These are phyloP conservation scores for Eulemur macaco DNA, from an alignment of 2,113 vertebrate genomes.

Conservation along the genomic window DNA sequence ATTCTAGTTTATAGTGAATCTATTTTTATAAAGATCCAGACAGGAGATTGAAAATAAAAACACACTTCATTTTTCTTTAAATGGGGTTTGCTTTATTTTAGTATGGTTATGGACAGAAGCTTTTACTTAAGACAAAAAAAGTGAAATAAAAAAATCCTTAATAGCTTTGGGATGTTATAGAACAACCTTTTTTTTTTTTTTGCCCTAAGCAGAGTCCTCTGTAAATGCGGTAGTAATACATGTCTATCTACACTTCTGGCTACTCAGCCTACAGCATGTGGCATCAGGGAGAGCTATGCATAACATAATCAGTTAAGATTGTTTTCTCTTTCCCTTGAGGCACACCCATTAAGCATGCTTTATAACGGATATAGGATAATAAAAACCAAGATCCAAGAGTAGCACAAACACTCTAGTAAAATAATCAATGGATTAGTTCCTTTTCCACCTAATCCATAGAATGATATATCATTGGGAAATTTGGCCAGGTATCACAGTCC, in stretches of 20 bases:
- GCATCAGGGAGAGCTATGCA: slow-evolving; percentile 72
- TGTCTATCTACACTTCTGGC: slow-evolving; percentile 75
- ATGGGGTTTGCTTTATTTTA: slow-evolving; percentile 82
- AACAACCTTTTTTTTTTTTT: slow-evolving; percentile 65
- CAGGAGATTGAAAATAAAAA: slow-evolving; percentile 85
- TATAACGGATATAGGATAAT: slow-evolving; percentile 75
- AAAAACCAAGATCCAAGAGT: slow-evolving; percentile 73
- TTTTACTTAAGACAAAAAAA: slow-evolving; percentile 87
- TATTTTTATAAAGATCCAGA: slow-evolving; percentile 83
- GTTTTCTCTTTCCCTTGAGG: slow-evolving; percentile 73
- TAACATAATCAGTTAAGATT: slow-evolving; percentile 70
- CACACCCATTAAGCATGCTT: slow-evolving; percentile 74
- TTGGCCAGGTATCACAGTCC: background rate
- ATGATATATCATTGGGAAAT: slow-evolving; percentile 53
- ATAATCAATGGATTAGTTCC: slow-evolving; percentile 70
- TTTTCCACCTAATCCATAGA: slow-evolving; percentile 48
- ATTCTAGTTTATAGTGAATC: slow-evolving; percentile 82
- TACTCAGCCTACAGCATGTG: slow-evolving; percentile 50
- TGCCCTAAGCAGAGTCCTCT: slow-evolving; percentile 74
- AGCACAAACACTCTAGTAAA: slow-evolving; percentile 66
- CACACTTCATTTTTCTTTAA: slow-evolving; percentile 85
- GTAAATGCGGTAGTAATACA: slow-evolving; percentile 76
- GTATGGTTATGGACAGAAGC: slow-evolving; percentile 83
- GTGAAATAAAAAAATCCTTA: slow-evolving; percentile 76
- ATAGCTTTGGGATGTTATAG: slow-evolving; percentile 83